phyloP scores from a whole-genome alignment of 1,140 invertebrate species.

The Steinernema feltiae region DNA sequence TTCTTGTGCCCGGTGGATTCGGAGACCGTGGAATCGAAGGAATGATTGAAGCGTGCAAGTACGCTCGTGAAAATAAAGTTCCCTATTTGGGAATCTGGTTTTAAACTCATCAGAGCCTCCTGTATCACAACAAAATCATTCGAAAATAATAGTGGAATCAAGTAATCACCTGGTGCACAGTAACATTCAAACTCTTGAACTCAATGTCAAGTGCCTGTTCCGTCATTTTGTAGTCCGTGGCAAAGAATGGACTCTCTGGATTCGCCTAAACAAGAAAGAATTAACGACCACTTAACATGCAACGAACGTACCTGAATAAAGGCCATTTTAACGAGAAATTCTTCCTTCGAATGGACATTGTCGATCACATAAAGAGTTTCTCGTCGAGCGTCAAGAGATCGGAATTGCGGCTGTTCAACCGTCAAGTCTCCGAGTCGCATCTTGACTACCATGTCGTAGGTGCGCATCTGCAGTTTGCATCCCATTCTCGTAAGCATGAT shows the following conservation, averaged over 20 bases:
- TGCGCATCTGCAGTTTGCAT: constrained; percentile 49
- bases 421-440: constrained; percentile 43
- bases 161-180: constrained; percentile 74
- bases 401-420: constrained; percentile 45
- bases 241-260: constrained; percentile 76
- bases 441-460: constrained; percentile 52
- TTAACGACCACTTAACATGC: no score
- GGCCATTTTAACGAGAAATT: constrained; percentile 23
- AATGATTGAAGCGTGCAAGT: constrained; percentile 85
- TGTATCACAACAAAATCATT: constrained; percentile 23
- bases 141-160: neutral
- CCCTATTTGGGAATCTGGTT: constrained; percentile 84
- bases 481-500: constrained; percentile 40
- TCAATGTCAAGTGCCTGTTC: constrained; percentile 71
- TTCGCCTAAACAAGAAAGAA: no score
- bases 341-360: constrained; percentile 40
- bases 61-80: constrained; percentile 80
- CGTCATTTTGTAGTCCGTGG: constrained; percentile 71
- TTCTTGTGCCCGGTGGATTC: constrained; percentile 94
- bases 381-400: constrained; percentile 30
- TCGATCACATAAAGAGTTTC: constrained; percentile 49
- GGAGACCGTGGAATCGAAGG: constrained; percentile 90
- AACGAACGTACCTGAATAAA: no score
- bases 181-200: constrained; percentile 72
- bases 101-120: constrained; percentile 44